Base-by-base conservation (phyloP, 1,140 invertebrate genomes). In the Choristoneura fumiferana region DNA sequence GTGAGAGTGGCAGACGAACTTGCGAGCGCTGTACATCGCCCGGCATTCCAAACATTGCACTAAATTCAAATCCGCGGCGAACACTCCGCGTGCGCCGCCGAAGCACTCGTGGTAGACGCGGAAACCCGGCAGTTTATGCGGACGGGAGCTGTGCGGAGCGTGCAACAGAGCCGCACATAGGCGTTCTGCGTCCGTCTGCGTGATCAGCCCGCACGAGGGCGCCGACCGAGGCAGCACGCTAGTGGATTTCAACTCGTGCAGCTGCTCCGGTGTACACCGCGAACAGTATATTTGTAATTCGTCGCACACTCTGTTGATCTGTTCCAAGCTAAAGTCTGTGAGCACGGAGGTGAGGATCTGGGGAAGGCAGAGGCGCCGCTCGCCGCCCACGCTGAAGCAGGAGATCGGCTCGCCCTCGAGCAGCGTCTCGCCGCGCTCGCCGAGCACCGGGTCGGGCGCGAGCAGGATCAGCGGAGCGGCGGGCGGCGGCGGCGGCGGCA, bases 161-260 rank as follows among this genome's bases (percentile, higher is more conserved):
- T 95, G 92, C 61, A 98, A 90, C 55, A 99, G 90, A 43, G 96
- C 94, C 76, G 95, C 95, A 85, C 97, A 98, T 54, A 99, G 92
- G 40, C 98, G 91, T 87, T 99, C 97, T 15, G 98, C 98, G 89
- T 99, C 97, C 36, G 98, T 98, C 89, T 98, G 97, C n/a, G 97
- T 99, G 79, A 99, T 98, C 37, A 99, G 92, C 9, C 98, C 98
- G 91, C 97, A 99, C 69, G 95, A 96, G 22, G 94, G 94, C 4
- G 97, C 97, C 70, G 92, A 94, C 8, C 92, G 90, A 8, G 97
- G 98, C 78, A 99, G 84, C 43, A 98, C 95, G 15, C 95, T 94
- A 29, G 94, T 94, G 36, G 93, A 92, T 85, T 98, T 99, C 15
- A 99, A 92, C 76, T 96, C 95, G 70, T 98, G 95, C 71, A 99